Conservation (phyloP, 2,888 invertebrate genomes). For the Apomyelois bistriatella region DNA sequence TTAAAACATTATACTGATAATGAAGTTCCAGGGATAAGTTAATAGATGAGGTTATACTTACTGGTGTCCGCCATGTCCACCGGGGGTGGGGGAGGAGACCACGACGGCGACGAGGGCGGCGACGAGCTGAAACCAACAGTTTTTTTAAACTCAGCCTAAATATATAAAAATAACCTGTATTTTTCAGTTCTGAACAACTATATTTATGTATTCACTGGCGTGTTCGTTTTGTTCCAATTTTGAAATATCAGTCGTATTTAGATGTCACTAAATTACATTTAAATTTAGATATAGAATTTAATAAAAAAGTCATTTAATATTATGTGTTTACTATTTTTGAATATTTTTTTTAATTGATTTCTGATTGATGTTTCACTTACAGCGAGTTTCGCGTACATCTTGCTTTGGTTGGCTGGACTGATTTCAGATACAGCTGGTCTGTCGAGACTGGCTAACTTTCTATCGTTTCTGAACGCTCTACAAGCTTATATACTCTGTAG, state of each 20-base stretch:
- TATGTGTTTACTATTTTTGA: background rate
- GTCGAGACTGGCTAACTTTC: constrained; percentile 60
- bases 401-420: constrained; percentile 69
- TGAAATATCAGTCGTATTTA: too few species aligned
- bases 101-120: constrained; percentile 55
- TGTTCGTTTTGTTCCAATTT: too few species aligned
- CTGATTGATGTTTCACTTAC: constrained; percentile 46
- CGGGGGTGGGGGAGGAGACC: constrained; percentile 61
- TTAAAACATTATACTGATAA: too few species aligned
- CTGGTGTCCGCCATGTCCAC: constrained; percentile 55
- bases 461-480: constrained; percentile 48
- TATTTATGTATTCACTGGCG: too few species aligned
- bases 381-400: constrained; percentile 76
- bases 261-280: too few species aligned
- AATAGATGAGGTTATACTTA: constrained; percentile 39
- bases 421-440: constrained; percentile 56
- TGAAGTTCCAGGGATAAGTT: too few species aligned
- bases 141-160: background rate
- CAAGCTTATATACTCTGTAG: constrained; percentile 63
- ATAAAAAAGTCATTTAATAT: too few species aligned
- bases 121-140: constrained; percentile 50
- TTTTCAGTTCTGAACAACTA: too few species aligned
- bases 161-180: too few species aligned
- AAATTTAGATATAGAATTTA: too few species aligned
- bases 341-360: background rate